These are phyloP conservation scores for Watsonalla binaria DNA, from an alignment of 2,888 invertebrate genomes.

Conservation along the genomic window DNA sequence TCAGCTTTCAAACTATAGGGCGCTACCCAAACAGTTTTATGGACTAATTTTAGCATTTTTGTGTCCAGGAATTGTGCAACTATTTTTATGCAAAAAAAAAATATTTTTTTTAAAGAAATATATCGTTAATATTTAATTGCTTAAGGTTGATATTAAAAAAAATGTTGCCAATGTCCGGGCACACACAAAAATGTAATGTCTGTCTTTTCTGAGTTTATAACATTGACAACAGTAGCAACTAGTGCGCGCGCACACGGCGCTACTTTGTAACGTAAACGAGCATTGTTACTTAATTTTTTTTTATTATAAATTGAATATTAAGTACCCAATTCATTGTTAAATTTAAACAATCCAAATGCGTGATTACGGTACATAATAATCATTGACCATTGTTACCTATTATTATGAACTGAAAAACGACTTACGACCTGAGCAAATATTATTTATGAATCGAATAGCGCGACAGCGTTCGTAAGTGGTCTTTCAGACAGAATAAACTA, in stretches of 20 bases:
- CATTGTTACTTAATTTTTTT: constrained; percentile 19
- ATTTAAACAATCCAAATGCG: constrained; percentile 8
- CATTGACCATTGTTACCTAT: constrained; percentile 16
- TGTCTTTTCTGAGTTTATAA: constrained; percentile 41
- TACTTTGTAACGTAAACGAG: constrained; percentile 38
- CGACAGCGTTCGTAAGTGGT: constrained; percentile 12
- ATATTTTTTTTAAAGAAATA: constrained; percentile 9
- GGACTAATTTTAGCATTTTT: constrained; percentile 17
- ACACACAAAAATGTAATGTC: constrained; percentile 25
- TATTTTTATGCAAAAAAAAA: neutral
- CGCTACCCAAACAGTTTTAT: constrained; percentile 12
- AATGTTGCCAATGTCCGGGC: constrained; percentile 9
- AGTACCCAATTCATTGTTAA: constrained; percentile 7
- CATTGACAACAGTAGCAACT: constrained; percentile 67
- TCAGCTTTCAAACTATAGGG: constrained; percentile 11
- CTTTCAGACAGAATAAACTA: constrained; percentile 26
- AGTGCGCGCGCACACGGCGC: constrained; percentile 63
- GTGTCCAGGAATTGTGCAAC: constrained; percentile 37
- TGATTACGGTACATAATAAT: constrained; percentile 20
- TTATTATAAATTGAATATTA: constrained; percentile 2
- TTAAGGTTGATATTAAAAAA: too few species aligned
- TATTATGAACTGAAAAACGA: neutral
- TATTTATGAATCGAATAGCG: neutral
- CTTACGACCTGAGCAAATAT: neutral
- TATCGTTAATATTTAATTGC: constrained; percentile 17